Conservation (phyloP, 2,113 vertebrate genomes). For the Lepidiolamprologus cunningtoni region DNA sequence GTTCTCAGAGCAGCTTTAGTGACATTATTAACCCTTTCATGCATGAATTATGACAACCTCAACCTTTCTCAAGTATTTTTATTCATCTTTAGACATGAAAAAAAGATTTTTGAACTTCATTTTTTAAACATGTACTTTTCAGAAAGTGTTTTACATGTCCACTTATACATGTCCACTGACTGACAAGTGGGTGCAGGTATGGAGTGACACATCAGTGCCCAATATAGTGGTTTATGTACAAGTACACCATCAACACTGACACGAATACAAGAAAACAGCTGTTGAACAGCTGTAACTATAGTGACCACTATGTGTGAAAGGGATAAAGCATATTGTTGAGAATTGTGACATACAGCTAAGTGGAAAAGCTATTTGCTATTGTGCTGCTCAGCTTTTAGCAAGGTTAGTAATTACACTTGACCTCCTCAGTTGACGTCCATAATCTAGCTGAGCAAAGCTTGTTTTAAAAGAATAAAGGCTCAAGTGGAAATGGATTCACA, state of each 20-base stretch:
- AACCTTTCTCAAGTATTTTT: not conserved
- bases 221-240: not conserved
- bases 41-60: not conserved
- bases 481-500: not conserved
- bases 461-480: not conserved
- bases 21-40: not conserved
- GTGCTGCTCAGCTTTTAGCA: not conserved
- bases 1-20: not conserved
- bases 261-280: not conserved
- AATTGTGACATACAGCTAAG: not conserved
- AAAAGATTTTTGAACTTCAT: not conserved
- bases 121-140: not conserved
- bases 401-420: not conserved
- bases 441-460: not conserved
- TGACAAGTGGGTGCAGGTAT: not conserved
- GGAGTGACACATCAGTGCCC: not conserved
- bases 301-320: not conserved
- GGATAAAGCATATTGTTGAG: accelerated
- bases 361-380: not conserved
- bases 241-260: not conserved
- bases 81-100: not conserved
- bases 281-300: not conserved
- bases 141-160: accelerated
- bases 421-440: not conserved
- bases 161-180: not conserved